A percentile compares a stretch with the other conserved stretches of the same genome.
Evolutionary conservation across 2,113 vertebrate species (phyloP).

Genomic region (Erpornis zantholeuca): DNA sequence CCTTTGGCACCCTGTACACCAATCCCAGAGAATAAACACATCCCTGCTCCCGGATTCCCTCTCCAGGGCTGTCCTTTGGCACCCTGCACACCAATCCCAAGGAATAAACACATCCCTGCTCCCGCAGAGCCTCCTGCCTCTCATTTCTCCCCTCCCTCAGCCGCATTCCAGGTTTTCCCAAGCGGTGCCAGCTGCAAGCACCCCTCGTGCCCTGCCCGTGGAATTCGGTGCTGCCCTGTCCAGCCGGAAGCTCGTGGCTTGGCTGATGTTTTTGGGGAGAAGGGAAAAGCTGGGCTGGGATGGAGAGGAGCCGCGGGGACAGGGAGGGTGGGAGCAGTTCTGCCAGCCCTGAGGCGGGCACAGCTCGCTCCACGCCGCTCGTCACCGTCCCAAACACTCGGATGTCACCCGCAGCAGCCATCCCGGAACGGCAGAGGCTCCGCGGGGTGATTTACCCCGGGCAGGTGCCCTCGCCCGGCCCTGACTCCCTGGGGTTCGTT

Average conservation of each 20-base stretch:
- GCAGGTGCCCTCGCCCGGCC: neutral
- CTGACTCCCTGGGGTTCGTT: neutral
- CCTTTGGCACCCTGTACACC: fast-evolving
- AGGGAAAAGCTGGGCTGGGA: neutral
- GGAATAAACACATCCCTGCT: neutral
- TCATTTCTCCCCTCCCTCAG: neutral
- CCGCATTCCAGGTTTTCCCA: neutral
- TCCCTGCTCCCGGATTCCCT: neutral
- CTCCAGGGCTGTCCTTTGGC: too few species aligned
- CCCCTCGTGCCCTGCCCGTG: fast-evolving
- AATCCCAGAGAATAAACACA: neutral
- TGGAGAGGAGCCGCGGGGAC: neutral
- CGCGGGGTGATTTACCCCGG: fast-evolving
- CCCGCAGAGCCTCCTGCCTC: neutral
- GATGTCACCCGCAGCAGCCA: conserved; percentile 1
- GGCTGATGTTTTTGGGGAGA: fast-evolving
- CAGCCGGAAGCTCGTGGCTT: neutral
- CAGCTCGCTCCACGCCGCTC: neutral
- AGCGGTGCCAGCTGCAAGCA: fast-evolving
- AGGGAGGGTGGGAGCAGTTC: neutral
- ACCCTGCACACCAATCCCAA: too few species aligned
- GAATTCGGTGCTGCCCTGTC: neutral
- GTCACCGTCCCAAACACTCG: neutral
- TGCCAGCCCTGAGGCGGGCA: neutral
- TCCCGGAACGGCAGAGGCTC: neutral